A percentile compares a stretch with the other conserved stretches of the same genome.
Evolutionary conservation across 2,888 invertebrate species (phyloP).

Genomic region (Macropis europaea): DNA sequence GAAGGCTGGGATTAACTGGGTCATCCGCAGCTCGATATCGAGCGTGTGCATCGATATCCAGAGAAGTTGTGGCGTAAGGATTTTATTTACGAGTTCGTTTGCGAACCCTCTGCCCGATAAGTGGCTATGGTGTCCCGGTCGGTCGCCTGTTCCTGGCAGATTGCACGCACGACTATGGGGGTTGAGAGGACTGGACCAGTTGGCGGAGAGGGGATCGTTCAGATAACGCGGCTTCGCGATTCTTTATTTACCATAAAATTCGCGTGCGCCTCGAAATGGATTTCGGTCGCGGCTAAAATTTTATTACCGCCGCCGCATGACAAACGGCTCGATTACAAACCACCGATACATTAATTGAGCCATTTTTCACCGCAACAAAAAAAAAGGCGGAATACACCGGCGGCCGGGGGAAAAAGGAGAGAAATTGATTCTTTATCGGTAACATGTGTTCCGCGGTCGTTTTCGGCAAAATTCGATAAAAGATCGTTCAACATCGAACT

Average conservation of each 20-base stretch:
- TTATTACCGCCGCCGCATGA: constrained; percentile 36
- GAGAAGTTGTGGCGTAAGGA: constrained; percentile 39
- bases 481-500: too few relatives aligned
- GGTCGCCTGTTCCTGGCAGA: constrained; percentile 64
- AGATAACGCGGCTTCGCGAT: constrained; percentile 44
- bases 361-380: background rate
- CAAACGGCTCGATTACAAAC: constrained; percentile 37
- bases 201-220: constrained; percentile 19
- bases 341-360: constrained; percentile 36
- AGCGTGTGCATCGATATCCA: constrained; percentile 24
- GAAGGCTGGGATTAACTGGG: constrained; percentile 39
- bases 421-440: too few relatives aligned
- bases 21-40: constrained; percentile 44
- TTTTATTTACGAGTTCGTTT: constrained; percentile 72
- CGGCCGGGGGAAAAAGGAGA: too few relatives aligned
- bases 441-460: too few relatives aligned
- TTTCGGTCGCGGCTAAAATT: constrained; percentile 35
- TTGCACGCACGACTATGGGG: constrained; percentile 58
- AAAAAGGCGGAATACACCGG: background rate
- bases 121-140: constrained; percentile 57
- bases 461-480: too few relatives aligned
- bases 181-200: constrained; percentile 18
- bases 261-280: constrained; percentile 18
- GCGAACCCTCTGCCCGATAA: constrained; percentile 64
- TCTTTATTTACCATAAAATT: constrained; percentile 52